Conservation (phyloP, 2,113 vertebrate species). For the Anthoscopus minutus region DNA sequence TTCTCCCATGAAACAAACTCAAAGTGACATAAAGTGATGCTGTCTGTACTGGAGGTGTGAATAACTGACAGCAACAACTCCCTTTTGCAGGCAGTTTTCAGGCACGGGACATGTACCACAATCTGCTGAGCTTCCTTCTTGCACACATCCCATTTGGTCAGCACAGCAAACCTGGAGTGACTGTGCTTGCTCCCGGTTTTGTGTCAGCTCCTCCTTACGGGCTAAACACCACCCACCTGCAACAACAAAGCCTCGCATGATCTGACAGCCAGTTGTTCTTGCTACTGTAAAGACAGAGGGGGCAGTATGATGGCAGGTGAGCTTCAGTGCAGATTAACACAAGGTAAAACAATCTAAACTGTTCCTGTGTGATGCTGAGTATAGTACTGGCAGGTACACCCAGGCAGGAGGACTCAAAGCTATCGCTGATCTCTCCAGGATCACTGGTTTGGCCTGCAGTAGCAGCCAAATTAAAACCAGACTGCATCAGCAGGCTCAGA, state of each 20-base stretch:
- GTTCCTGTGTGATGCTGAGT: background rate
- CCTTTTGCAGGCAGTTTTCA: background rate
- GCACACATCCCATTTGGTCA: background rate
- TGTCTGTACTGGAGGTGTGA: background rate
- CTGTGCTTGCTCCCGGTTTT: background rate
- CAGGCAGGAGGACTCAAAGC: background rate
- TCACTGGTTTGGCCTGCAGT: background rate
- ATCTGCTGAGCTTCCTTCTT: background rate
- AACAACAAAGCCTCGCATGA: background rate
- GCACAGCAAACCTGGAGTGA: background rate
- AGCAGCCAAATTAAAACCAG: background rate
- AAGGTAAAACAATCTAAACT: background rate
- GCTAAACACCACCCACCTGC: background rate
- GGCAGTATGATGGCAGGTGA: background rate
- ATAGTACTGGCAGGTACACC: background rate
- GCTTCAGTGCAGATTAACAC: background rate
- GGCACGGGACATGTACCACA: background rate
- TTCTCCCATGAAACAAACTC: background rate
- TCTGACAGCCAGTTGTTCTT: background rate
- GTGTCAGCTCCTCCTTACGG: background rate
- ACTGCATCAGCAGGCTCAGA: background rate
- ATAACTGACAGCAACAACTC: background rate
- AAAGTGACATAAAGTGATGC: background rate
- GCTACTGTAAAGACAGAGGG: background rate
- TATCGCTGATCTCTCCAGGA: background rate